Percentiles rank a stretch among this genome's conserved stretches.
Evolutionary conservation across 2,888 invertebrate genomes (phyloP).

Genomic region (Pristionchus japonicus): DNA sequence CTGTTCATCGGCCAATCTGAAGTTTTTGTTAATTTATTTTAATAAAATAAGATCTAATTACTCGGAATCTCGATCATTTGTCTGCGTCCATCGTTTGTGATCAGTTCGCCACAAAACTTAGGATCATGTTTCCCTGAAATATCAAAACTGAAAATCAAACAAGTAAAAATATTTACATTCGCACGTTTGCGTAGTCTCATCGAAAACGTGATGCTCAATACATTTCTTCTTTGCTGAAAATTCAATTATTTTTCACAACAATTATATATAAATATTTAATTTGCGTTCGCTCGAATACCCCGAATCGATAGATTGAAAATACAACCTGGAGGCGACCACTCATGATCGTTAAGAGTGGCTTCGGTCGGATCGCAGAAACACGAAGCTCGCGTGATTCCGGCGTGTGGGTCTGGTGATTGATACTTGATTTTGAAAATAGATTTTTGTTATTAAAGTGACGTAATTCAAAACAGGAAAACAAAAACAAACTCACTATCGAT

Average conservation of each 20-base stretch:
- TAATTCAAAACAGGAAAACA: no score
- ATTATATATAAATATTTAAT: no score
- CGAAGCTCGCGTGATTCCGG: not conserved
- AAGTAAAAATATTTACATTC: not conserved
- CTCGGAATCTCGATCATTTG: not conserved
- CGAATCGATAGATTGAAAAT: no score
- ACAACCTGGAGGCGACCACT: no score
- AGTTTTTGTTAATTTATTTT: no score
- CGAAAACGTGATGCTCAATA: not conserved
- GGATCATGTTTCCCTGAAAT: not conserved
- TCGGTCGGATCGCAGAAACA: not conserved
- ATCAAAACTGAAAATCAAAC: not conserved
- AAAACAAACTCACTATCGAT: not conserved
- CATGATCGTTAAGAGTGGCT: not conserved
- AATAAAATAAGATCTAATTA: no score
- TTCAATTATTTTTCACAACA: no score
- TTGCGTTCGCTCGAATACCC: no score
- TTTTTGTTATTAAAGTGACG: no score
- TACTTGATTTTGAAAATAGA: no score
- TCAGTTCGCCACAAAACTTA: not conserved
- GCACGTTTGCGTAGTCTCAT: not conserved
- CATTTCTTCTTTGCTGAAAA: not conserved
- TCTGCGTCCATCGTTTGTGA: not conserved
- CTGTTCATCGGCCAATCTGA: not conserved
- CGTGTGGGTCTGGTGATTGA: no score